These are phyloP conservation scores for Vidua chalybeata DNA, from an alignment of 2,113 vertebrate genomes.

Conservation along the genomic window DNA sequence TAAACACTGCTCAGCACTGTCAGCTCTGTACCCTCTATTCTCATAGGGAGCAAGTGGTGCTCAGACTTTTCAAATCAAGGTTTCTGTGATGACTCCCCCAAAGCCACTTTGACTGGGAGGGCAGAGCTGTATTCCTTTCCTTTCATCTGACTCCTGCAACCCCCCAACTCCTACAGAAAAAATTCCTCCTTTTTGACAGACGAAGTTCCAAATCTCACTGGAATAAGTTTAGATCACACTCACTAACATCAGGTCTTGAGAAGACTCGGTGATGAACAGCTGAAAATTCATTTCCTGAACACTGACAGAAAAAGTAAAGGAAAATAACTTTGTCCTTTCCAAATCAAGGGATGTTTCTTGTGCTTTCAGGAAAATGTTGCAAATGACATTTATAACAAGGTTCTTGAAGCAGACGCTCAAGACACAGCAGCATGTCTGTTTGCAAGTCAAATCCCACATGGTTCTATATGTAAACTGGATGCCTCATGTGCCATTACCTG, in stretches of 20 bases:
- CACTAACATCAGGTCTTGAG: neutral
- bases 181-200: neutral
- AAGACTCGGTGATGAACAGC: neutral
- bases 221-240: neutral
- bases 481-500: neutral
- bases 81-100: neutral
- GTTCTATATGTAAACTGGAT: neutral
- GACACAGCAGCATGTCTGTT: neutral
- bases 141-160: neutral
- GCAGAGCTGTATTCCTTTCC: neutral
- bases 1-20: neutral
- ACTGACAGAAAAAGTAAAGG: neutral
- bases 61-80: neutral
- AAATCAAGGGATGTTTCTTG: neutral
- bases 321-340: neutral
- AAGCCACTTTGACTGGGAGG: neutral
- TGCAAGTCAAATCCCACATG: neutral
- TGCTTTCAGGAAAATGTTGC: slow-evolving; percentile 18
- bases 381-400: neutral
- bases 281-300: neutral
- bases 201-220: neutral
- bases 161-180: neutral
- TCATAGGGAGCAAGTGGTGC: neutral
- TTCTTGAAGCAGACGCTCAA: neutral
- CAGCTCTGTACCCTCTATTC: neutral